Evolutionary conservation across 2,797 vertebrate species (phyloP), one percentile per base, ranked within the genome.

Genomic region (Melanotaenia maccullochi): DNA sequence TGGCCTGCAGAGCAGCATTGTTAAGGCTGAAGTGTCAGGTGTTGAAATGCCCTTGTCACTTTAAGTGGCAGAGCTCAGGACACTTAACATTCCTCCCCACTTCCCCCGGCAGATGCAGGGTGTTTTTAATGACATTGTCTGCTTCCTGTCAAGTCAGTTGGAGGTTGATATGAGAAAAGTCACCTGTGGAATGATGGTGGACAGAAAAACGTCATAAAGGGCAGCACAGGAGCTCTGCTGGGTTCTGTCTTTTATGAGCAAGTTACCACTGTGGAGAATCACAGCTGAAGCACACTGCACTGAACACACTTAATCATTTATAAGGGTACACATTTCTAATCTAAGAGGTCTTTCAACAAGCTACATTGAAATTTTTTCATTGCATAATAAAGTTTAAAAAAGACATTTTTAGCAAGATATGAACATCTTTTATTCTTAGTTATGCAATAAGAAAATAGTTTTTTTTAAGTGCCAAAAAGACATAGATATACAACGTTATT

Each of bases 21-120:
- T 85, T 82, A 74, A 72, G 78, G 67, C 62, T 60, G 56, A 59
- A 69, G 73, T 85, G 83, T 87, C 73, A 73, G 81, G 82, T 81
- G 79, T 25, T 75, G 85, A 88, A 90, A 89, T 79, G 91, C 77
- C 89, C 91, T 92, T 91, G 89, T 90, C 86, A 90, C 87, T 70
- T 79, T 80, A 87, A 90, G 69, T 83, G 85, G 86, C 84, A 89
- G 80, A 86, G 85, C 84, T 88, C 82, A 69, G 79, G 83, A 85
- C 87, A 81, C 83, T 91, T 90, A 89, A 68, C 79, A 90, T 87
- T 84, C 81, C 71, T 77, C 64, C 70, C 78, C 78, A 82, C 60
- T 73, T 3, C 85, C 68, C 71, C 72, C 62, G 20, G 88, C 89
- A 90, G 90, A 86, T 90, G 86, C 73, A 77, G 68, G 47, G 76